Evolutionary conservation across 2,797 vertebrate genomes (phyloP).

Genomic region (Vespertilio murinus): DNA sequence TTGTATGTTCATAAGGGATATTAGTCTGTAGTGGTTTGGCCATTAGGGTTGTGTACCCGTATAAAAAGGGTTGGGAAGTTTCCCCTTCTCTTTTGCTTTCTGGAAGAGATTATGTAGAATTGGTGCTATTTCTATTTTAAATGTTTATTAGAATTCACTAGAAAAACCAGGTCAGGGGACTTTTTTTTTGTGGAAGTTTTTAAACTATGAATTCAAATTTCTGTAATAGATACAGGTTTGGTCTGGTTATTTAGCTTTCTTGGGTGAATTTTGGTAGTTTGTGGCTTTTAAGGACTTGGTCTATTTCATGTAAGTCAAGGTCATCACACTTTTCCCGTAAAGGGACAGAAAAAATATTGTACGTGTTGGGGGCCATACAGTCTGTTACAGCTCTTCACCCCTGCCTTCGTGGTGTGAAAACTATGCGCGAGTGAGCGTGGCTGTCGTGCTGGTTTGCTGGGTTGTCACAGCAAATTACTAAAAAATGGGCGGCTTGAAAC

Average conservation of each 20-base stretch:
- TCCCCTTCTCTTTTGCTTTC: background rate
- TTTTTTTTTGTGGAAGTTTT: background rate
- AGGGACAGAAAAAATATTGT: background rate
- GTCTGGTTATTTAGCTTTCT: conserved; percentile 4
- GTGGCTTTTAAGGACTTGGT: background rate
- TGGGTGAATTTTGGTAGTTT: background rate
- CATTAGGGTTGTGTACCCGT: background rate
- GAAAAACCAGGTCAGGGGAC: background rate
- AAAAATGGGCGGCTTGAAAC: background rate
- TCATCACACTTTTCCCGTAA: background rate
- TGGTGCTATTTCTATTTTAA: conserved; percentile 8
- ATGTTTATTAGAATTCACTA: background rate
- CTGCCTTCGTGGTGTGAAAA: background rate
- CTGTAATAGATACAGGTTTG: background rate
- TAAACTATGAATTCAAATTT: background rate
- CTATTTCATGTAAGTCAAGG: background rate
- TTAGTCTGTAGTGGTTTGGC: background rate
- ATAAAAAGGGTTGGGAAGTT: background rate
- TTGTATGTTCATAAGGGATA: background rate
- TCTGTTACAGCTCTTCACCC: background rate
- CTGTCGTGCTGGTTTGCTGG: background rate
- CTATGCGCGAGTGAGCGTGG: background rate
- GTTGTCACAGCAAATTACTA: background rate
- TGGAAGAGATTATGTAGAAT: background rate
- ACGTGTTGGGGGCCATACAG: background rate